Evolutionary conservation across 2,113 vertebrate species (phyloP), one percentile per base, ranked within the genome.

Genomic region (Psophia crepitans): DNA sequence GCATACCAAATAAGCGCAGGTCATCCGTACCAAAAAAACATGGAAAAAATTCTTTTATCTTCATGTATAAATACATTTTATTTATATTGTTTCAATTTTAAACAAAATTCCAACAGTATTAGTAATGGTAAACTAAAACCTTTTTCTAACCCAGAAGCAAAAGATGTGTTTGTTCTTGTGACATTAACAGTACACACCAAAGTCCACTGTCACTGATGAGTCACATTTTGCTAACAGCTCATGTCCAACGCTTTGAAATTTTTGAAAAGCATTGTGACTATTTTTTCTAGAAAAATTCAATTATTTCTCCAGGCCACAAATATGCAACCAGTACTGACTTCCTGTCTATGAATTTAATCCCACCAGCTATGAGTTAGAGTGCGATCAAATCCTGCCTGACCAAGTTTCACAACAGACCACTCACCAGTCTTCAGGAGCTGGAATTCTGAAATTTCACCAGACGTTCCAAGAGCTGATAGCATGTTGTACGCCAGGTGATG

Each of bases 41-140:
- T 18, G 92, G 84, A 93, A 96, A 96, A 96, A 86, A 82, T 44
- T 95, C 78, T 82, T 93, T 65, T 88, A 84, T 82, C 73, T 96
- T 95, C 91, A 97, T 2, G 14, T 68, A 87, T 83, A 96, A 96
- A 89, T 92, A 77, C 63, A 79, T 96, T 83, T 96, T 96, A 97
- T 97, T 97, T 97, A 92, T 81, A 94, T 77, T 90, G 83, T 84
- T 96, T 93, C 76, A 74, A 89, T 96, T 97, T 91, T 97, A 97
- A 97, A 97, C 97, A 97, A 69, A 94, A 97, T 97, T 97, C 97
- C 97, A 69, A 43, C 8, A 18, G 93, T 63, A 75, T 97, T 97
- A 93, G 61, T 93, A 94, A 95, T 2, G 63, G 92, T 97, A 97
- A 97, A 95, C 82, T 78, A 93, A 97, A 97, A 85, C 93, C 81